A percentile compares a stretch with the other conserved stretches of the same genome.
Conservation (phyloP, 35 echinoderm and acorn worm genomes). For the Diadema setosum region DNA sequence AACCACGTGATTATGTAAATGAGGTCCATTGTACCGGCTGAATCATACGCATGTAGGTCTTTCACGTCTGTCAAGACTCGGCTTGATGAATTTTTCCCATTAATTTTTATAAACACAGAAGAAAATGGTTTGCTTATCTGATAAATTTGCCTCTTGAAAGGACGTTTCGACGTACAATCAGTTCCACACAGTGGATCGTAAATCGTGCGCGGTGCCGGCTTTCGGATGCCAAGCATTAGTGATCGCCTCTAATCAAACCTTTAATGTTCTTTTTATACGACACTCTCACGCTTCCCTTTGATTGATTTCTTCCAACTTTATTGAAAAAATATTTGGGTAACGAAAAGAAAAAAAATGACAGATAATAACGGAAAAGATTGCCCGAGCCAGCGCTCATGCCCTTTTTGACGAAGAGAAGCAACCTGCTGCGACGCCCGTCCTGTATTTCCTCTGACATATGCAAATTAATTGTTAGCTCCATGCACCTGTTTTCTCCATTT, state of each 20-base stretch:
- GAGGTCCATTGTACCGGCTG: neutral
- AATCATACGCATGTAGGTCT: neutral
- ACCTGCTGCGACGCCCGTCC: neutral
- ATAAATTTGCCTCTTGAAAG: slow-evolving; percentile 9
- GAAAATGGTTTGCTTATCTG: slow-evolving; percentile 11
- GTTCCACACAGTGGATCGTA: neutral
- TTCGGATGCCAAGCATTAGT: neutral
- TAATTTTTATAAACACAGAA: neutral
- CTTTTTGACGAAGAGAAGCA: neutral
- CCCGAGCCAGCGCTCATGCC: neutral
- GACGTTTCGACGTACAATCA: neutral
- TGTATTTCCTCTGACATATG: neutral
- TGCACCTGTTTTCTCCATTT: slow-evolving; percentile 21
- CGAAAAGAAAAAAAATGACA: slow-evolving; percentile 1
- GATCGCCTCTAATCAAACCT: neutral
- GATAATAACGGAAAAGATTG: neutral
- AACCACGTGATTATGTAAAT: slow-evolving; percentile 27
- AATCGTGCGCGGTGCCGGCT: neutral
- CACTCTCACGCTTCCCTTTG: neutral
- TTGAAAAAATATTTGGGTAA: slow-evolving; percentile 7
- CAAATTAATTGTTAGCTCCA: slow-evolving; percentile 17
- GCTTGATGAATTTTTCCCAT: slow-evolving; percentile 11
- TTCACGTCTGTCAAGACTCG: neutral
- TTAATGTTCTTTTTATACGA: neutral
- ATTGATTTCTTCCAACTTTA: slow-evolving; percentile 19